Percentiles rank a stretch among this genome's conserved stretches.
Evolutionary conservation across 1,140 invertebrate species (phyloP).

Genomic region (Philotrypesis tridentata): DNA sequence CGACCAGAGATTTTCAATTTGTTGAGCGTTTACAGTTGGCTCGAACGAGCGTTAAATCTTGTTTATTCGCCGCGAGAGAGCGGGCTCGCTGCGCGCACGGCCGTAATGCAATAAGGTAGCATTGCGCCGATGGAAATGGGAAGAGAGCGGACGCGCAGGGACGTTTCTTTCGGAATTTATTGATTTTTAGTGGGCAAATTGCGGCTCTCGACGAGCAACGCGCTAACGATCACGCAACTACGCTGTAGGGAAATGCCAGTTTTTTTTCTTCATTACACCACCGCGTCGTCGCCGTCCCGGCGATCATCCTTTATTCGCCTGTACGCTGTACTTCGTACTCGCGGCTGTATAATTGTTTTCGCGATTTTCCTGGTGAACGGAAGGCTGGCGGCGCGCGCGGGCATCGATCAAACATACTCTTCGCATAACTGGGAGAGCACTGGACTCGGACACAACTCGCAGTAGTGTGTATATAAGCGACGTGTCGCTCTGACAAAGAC

Average conservation of each 20-base stretch:
- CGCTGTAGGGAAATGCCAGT: too few relatives aligned
- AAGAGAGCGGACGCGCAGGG: background rate
- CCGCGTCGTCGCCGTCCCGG: too few relatives aligned
- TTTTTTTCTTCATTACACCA: too few relatives aligned
- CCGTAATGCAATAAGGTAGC: constrained; percentile 2
- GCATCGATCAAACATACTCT: background rate
- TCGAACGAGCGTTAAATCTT: constrained; percentile 36
- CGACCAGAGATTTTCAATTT: constrained; percentile 39
- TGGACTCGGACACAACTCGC: background rate
- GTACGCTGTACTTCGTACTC: too few relatives aligned
- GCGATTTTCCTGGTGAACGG: too few relatives aligned
- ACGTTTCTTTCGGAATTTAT: background rate
- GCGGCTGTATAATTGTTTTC: too few relatives aligned
- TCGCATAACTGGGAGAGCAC: background rate
- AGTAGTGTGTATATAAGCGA: too few relatives aligned
- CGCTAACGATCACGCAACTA: background rate
- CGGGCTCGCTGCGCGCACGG: background rate
- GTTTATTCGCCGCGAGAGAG: constrained; percentile 22
- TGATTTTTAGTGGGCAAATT: background rate
- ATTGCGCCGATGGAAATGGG: constrained; percentile 3
- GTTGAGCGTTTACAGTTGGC: constrained; percentile 24
- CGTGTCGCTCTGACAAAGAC: constrained; percentile 14
- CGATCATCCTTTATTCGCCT: too few relatives aligned
- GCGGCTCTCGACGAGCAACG: too few relatives aligned
- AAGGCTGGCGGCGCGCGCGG: too few relatives aligned